Conservation (phyloP, 1,140 invertebrate genomes). For the Hylaeus anthracinus region DNA sequence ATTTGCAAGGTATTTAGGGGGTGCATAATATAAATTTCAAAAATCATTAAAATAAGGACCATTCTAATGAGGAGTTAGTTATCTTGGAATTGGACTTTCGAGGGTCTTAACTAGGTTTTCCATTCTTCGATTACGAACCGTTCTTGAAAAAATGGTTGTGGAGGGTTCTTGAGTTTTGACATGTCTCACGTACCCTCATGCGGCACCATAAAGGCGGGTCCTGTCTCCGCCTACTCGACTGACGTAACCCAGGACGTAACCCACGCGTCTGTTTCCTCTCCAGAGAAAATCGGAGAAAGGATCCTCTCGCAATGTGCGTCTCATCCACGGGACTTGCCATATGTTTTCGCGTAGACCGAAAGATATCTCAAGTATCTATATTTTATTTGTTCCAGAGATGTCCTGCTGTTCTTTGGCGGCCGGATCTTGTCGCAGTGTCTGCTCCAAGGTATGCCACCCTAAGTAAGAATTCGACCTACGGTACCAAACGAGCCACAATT, state of each 20-base stretch:
- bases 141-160: slow-evolving; percentile 1
- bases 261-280: slow-evolving; percentile 62
- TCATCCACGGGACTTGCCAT: slow-evolving; percentile 27
- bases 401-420: slow-evolving; percentile 70
- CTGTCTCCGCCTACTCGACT: slow-evolving; percentile 18
- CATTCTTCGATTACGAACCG: not conserved
- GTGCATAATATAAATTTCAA: too few relatives aligned
- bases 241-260: slow-evolving; percentile 56
- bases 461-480: not conserved
- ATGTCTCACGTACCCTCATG: slow-evolving; percentile 39
- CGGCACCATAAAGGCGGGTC: slow-evolving; percentile 25
- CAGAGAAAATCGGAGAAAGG: slow-evolving; percentile 34
- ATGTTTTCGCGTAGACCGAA: slow-evolving; percentile 18
- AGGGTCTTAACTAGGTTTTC: not conserved
- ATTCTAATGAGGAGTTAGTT: not conserved
- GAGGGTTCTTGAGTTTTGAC: slow-evolving; percentile 52
- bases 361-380: slow-evolving; percentile 17
- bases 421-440: slow-evolving; percentile 72
- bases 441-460: slow-evolving; percentile 68
- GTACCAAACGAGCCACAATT: not conserved
- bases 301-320: slow-evolving; percentile 19
- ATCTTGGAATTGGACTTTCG: not conserved
- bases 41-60: too few relatives aligned
- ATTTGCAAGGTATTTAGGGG: too few relatives aligned
- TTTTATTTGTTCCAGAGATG: slow-evolving; percentile 73